Conservation (phyloP, 2,113 vertebrate species). For the Sphyrna mokarran region DNA sequence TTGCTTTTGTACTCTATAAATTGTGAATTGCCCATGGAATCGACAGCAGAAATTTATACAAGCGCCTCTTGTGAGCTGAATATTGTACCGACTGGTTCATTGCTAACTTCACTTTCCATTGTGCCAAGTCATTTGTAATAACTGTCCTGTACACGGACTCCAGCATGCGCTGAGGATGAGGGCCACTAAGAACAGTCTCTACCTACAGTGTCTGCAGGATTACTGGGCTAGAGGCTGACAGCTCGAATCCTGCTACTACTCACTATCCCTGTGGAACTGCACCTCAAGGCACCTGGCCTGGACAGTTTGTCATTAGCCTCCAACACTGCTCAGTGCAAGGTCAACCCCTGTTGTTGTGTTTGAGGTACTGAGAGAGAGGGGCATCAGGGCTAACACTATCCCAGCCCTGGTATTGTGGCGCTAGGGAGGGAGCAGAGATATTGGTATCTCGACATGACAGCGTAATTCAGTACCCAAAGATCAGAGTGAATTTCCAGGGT, state of each 20-base stretch:
- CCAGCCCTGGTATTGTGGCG: neutral
- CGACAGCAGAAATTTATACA: neutral
- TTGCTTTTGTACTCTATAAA: neutral
- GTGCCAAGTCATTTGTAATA: neutral
- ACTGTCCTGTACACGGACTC: neutral
- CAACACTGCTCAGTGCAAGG: neutral
- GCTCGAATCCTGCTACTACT: neutral
- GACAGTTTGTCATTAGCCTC: neutral
- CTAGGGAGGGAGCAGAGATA: too few species aligned
- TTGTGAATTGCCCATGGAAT: neutral
- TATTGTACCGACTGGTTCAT: neutral
- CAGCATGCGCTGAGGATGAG: neutral
- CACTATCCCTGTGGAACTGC: neutral
- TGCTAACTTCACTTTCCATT: neutral
- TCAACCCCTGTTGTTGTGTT: neutral
- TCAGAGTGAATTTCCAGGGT: neutral
- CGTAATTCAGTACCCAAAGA: neutral
- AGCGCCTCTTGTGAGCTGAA: neutral
- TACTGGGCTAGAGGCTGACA: neutral
- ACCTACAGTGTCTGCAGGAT: neutral
- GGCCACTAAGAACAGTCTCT: neutral
- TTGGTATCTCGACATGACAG: neutral
- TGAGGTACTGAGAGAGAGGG: neutral
- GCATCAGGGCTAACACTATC: neutral
- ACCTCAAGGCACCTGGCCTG: neutral